A percentile compares a stretch with the other conserved stretches of the same genome.
Conservation (phyloP, 2,797 vertebrate genomes). For the Fundulus diaphanus region DNA sequence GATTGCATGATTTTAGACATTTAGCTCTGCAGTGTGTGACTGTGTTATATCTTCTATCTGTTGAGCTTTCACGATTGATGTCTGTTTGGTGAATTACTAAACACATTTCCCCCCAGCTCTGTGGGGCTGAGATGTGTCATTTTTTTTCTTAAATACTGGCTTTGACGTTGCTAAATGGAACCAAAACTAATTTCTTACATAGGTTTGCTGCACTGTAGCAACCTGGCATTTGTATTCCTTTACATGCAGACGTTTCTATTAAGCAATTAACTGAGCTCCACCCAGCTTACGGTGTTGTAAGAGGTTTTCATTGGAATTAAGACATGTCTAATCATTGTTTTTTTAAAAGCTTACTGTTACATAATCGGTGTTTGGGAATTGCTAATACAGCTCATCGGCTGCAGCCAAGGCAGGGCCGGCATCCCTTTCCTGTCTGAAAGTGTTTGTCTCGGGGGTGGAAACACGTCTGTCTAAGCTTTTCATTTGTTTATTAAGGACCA, state of each 20-base stretch:
- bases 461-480: neutral
- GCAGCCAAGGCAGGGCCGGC: neutral
- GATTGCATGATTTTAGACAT: neutral
- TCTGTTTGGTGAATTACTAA: neutral
- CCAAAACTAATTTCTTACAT: slow-evolving; percentile 2
- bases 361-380: neutral
- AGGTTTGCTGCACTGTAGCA: neutral
- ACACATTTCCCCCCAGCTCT: neutral
- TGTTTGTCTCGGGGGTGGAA: neutral
- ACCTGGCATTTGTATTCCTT: neutral
- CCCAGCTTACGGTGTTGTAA: neutral
- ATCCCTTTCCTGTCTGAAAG: neutral
- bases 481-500: neutral
- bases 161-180: neutral
- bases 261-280: neutral
- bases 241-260: neutral
- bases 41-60: neutral
- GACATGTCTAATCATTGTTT: neutral
- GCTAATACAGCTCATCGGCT: neutral
- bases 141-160: neutral
- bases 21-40: neutral
- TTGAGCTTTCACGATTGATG: neutral
- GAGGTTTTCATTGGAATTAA: neutral
- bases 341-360: neutral
- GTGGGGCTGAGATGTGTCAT: neutral